These are phyloP conservation scores for Drosophila atroscutellata DNA, from an alignment of 2,888 invertebrate species.

Conservation along the genomic window DNA sequence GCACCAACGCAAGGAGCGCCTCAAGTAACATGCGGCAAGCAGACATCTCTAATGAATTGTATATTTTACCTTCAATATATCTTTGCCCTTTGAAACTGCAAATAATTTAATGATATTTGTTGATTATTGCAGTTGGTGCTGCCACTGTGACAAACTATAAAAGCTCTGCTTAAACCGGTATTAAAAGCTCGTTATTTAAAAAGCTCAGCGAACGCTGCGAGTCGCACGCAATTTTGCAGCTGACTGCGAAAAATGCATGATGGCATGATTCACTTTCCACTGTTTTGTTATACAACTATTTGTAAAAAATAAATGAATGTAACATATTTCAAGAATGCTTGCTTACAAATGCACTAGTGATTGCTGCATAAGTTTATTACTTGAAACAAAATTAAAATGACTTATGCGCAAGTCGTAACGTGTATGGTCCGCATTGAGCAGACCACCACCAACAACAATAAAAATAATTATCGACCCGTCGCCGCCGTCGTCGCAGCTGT, in stretches of 20 bases:
- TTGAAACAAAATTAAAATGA: too few relatives aligned
- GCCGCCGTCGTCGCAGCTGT: conserved; percentile 44
- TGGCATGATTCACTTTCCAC: background rate
- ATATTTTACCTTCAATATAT: conserved; percentile 4
- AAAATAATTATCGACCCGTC: conserved; percentile 56
- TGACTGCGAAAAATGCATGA: background rate
- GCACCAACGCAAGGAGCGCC: conserved; percentile 69
- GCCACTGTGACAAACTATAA: conserved; percentile 33
- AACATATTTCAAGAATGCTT: background rate
- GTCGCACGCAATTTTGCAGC: background rate
- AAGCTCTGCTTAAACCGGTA: conserved; percentile 16
- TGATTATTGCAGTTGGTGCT: conserved; percentile 10
- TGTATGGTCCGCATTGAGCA: conserved; percentile 8
- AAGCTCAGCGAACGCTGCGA: background rate
- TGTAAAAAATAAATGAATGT: background rate
- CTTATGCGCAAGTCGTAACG: conserved; percentile 9
- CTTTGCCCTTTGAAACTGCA: conserved; percentile 29
- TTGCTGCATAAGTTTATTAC: background rate
- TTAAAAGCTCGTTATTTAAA: conserved; percentile 6
- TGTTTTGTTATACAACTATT: background rate
- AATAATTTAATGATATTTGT: background rate
- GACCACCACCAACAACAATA: conserved; percentile 39
- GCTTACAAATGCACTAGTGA: background rate
- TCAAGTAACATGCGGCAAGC: conserved; percentile 66
- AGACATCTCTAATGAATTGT: conserved; percentile 55